These are phyloP conservation scores for Gymnobelideus leadbeateri DNA, from an alignment of 2,113 vertebrate genomes.

Conservation along the genomic window DNA sequence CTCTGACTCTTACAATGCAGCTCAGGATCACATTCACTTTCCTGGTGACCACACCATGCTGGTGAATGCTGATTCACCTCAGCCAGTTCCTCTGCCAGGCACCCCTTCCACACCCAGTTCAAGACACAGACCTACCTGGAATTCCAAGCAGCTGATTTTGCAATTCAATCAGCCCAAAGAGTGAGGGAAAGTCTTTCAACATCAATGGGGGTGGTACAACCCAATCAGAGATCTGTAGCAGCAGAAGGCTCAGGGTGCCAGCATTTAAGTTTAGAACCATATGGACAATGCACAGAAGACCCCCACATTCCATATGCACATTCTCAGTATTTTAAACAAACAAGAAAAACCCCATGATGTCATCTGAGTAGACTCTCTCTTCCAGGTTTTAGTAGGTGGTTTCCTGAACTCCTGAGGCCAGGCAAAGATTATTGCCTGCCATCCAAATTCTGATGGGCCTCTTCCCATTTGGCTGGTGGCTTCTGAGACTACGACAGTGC, in stretches of 20 bases:
- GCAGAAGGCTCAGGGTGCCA: not conserved
- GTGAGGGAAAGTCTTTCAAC: not conserved
- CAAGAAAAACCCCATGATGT: not conserved
- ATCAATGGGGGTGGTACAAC: not conserved
- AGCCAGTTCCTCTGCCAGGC: not conserved
- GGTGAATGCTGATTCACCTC: not conserved
- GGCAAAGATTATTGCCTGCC: not conserved
- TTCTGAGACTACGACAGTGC: not conserved
- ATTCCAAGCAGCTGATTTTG: not conserved
- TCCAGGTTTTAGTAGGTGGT: not conserved
- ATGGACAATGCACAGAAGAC: not conserved
- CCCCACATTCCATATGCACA: not conserved
- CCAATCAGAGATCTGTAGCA: not conserved
- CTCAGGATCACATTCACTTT: not conserved
- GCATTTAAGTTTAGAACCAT: not conserved
- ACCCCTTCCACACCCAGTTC: not conserved
- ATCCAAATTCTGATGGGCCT: not conserved
- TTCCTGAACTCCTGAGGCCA: not conserved
- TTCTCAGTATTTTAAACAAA: not conserved
- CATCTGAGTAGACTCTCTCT: not conserved
- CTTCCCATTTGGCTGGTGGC: not conserved
- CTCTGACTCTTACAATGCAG: not conserved
- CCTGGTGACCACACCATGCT: not conserved
- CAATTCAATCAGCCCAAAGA: not conserved
- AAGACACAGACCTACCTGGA: not conserved